Percentiles rank a stretch among this genome's conserved stretches.
Conservation (phyloP, 1,140 invertebrate genomes). For the Temnothorax longispinosus region DNA sequence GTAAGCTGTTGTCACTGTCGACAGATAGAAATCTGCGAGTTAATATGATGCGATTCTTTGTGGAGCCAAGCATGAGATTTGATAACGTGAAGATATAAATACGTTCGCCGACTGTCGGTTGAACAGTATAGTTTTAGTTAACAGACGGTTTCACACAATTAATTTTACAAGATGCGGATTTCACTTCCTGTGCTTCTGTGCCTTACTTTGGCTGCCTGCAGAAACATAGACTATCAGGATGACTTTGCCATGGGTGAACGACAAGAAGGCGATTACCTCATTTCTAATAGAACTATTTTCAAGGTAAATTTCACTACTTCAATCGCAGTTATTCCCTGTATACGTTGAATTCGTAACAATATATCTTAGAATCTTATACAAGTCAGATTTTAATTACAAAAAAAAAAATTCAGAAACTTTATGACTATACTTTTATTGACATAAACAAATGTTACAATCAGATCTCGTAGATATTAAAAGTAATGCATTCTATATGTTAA, state of each 20-base stretch:
- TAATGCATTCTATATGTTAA: neutral
- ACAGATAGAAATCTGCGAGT: constrained; percentile 30
- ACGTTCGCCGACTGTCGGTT: neutral
- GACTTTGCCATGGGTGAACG: constrained; percentile 61
- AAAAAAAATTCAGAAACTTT: too few relatives aligned
- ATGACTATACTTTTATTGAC: neutral
- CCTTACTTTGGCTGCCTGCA: constrained; percentile 48
- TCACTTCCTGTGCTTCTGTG: constrained; percentile 56
- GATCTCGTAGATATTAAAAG: neutral
- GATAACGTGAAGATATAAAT: constrained; percentile 70
- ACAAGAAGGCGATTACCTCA: constrained; percentile 46
- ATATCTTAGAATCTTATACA: neutral
- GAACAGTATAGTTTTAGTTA: neutral
- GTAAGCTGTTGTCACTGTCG: constrained; percentile 52
- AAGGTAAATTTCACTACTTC: constrained; percentile 47
- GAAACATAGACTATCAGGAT: constrained; percentile 25
- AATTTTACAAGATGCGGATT: constrained; percentile 33
- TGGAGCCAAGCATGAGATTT: neutral
- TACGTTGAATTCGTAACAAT: neutral
- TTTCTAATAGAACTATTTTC: neutral
- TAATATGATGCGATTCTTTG: constrained; percentile 21
- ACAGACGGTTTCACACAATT: neutral
- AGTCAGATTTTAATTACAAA: neutral
- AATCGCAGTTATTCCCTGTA: neutral
- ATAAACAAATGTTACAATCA: neutral